These are phyloP conservation scores for Syritta pipiens DNA, from an alignment of 2,888 invertebrate genomes.

Conservation along the genomic window DNA sequence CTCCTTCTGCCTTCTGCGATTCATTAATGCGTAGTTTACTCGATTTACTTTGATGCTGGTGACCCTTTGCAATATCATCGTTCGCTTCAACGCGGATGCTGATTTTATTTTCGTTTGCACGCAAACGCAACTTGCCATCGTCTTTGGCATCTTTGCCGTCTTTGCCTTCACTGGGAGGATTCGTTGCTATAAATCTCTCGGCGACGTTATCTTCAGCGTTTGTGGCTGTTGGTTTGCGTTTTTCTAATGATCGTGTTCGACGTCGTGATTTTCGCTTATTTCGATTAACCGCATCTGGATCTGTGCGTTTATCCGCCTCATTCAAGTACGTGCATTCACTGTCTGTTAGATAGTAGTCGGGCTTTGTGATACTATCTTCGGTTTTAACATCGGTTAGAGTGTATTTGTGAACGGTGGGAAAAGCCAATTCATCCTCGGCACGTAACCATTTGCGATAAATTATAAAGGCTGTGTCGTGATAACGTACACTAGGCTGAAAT, in stretches of 20 bases:
- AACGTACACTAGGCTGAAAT: constrained; percentile 71
- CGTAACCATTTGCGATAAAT: constrained; percentile 71
- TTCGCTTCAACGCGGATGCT: constrained; percentile 41
- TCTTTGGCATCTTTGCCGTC: neutral
- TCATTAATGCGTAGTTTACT: constrained; percentile 38
- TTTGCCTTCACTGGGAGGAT: constrained; percentile 22
- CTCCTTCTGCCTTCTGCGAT: constrained; percentile 10
- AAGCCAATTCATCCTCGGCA: constrained; percentile 70
- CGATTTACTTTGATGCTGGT: constrained; percentile 25
- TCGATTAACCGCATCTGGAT: constrained; percentile 50
- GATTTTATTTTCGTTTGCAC: constrained; percentile 55
- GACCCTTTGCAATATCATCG: constrained; percentile 41
- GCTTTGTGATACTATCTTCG: constrained; percentile 53
- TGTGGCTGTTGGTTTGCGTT: constrained; percentile 45
- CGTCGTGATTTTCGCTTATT: constrained; percentile 65
- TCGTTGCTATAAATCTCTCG: constrained; percentile 44
- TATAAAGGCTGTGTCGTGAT: constrained; percentile 71
- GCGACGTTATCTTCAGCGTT: constrained; percentile 37
- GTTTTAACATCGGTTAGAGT: constrained; percentile 41
- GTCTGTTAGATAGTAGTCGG: constrained; percentile 65
- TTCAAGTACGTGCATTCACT: constrained; percentile 60
- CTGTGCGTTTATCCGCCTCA: constrained; percentile 52
- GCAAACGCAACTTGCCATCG: constrained; percentile 26
- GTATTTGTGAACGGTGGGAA: constrained; percentile 70
- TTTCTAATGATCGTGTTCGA: constrained; percentile 67